These are phyloP conservation scores for Hymenochirus boettgeri DNA, from an alignment of 2,113 vertebrate genomes.

Conservation along the genomic window DNA sequence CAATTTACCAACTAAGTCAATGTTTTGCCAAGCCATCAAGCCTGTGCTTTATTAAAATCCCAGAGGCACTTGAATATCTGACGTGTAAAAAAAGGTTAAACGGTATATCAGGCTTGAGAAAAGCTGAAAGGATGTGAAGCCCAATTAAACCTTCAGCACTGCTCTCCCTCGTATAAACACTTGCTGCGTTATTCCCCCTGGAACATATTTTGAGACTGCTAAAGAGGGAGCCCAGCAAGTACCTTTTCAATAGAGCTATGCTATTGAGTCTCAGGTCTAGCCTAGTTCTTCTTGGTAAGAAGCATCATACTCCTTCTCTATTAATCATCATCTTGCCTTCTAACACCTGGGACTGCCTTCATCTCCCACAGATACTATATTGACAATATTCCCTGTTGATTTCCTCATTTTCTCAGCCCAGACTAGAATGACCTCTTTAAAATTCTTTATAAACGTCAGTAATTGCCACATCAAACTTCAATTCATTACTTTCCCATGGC, in stretches of 20 bases:
- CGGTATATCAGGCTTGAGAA: constrained; percentile 66
- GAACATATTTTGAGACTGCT: constrained; percentile 60
- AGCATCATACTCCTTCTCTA: constrained; percentile 61
- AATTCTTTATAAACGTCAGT: constrained; percentile 91
- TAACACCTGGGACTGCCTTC: constrained; percentile 73
- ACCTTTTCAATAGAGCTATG: constrained; percentile 59
- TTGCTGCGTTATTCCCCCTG: constrained; percentile 63
- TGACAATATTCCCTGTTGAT: constrained; percentile 84
- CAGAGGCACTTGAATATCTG: constrained; percentile 52
- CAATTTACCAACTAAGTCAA: constrained; percentile 49
- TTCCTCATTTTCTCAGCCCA: constrained; percentile 76
- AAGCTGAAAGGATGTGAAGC: constrained; percentile 61
- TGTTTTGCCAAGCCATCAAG: constrained; percentile 54
- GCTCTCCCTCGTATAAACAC: constrained; percentile 58
- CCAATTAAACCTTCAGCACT: constrained; percentile 76
- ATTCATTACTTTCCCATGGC: constrained; percentile 85
- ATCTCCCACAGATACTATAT: constrained; percentile 73
- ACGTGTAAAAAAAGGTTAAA: constrained; percentile 70
- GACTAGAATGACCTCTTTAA: constrained; percentile 84
- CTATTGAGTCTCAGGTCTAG: constrained; percentile 63
- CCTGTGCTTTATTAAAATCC: constrained; percentile 58
- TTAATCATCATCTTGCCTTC: constrained; percentile 71
- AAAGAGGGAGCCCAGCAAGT: constrained; percentile 63
- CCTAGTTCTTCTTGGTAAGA: constrained; percentile 65
- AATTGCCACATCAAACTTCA: constrained; percentile 91